Percentiles rank a stretch among this genome's conserved stretches.
These are phyloP conservation scores for Glossophaga mutica DNA, from an alignment of 2,797 vertebrate genomes.

Conservation along the genomic window DNA sequence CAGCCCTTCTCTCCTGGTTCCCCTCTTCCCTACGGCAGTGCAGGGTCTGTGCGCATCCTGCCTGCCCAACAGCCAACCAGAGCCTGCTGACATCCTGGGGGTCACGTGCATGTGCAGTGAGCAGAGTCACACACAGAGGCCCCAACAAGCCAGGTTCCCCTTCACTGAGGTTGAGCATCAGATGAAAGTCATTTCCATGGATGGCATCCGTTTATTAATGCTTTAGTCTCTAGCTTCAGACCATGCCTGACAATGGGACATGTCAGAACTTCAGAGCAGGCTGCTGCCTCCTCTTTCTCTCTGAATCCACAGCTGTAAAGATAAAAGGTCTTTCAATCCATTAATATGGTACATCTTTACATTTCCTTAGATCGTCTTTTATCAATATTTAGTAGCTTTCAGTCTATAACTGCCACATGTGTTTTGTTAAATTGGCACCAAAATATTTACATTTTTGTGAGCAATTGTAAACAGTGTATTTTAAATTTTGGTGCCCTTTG, in stretches of 20 bases:
- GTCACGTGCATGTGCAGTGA: accelerated
- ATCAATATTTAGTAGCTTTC: not conserved
- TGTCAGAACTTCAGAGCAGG: not conserved
- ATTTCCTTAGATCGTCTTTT: not conserved
- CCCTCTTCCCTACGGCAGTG: not conserved
- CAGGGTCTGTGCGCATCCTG: not conserved
- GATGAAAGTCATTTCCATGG: not conserved
- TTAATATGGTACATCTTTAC: not conserved
- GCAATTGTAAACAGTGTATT: not conserved
- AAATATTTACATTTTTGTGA: not conserved
- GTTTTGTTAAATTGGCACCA: not conserved
- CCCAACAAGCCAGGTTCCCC: not conserved
- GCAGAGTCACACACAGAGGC: not conserved
- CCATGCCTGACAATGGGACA: not conserved
- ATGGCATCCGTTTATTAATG: not conserved
- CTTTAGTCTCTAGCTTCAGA: not conserved
- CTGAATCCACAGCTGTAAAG: not conserved
- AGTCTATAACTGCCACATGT: not conserved
- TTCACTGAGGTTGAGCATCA: not conserved
- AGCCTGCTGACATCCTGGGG: not conserved
- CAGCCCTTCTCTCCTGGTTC: not conserved
- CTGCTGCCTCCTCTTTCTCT: not conserved
- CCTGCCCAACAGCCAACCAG: not conserved
- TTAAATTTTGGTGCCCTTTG: not conserved
- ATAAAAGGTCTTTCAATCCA: not conserved